phyloP scores from a whole-genome alignment of 2,888 invertebrate genomes.

The Priocnemis perturbator region DNA sequence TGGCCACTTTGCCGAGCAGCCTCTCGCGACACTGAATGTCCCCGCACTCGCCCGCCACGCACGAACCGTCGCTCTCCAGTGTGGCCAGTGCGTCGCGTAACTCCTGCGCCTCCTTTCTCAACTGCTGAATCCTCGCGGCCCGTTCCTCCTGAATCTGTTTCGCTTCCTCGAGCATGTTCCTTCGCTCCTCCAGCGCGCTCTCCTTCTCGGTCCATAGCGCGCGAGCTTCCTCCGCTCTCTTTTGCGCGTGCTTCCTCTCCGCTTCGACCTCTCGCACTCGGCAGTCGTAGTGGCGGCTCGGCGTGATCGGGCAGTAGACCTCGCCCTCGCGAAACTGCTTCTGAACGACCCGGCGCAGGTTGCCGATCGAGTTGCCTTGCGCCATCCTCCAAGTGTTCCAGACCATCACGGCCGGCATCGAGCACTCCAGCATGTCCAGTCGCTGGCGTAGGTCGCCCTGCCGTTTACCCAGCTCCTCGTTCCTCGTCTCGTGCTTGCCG shows the following conservation, averaged over 20 bases:
- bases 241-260: conserved; percentile 61
- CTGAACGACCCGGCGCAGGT: conserved; percentile 51
- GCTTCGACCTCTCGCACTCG: conserved; percentile 65
- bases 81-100: conserved; percentile 33
- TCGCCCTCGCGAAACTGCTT: conserved; percentile 54
- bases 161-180: conserved; percentile 57
- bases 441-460: conserved; percentile 77
- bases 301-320: conserved; percentile 43
- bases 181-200: conserved; percentile 47
- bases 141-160: conserved; percentile 55
- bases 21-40: conserved; percentile 52
- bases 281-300: conserved; percentile 64
- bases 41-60: conserved; percentile 57
- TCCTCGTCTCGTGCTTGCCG: conserved; percentile 78
- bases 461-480: conserved; percentile 76
- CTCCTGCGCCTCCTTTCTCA: conserved; percentile 53
- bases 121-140: conserved; percentile 47
- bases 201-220: conserved; percentile 55
- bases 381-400: conserved; percentile 78
- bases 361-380: conserved; percentile 42
- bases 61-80: conserved; percentile 24
- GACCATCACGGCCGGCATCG: conserved; percentile 80
- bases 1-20: conserved; percentile 39
- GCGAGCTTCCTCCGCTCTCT: conserved; percentile 60
- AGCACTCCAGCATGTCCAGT: conserved; percentile 79